A percentile compares a stretch with the other conserved stretches of the same genome.
phyloP scores from a whole-genome alignment of 2,888 invertebrate genomes.

The Microdon myrmicae region DNA sequence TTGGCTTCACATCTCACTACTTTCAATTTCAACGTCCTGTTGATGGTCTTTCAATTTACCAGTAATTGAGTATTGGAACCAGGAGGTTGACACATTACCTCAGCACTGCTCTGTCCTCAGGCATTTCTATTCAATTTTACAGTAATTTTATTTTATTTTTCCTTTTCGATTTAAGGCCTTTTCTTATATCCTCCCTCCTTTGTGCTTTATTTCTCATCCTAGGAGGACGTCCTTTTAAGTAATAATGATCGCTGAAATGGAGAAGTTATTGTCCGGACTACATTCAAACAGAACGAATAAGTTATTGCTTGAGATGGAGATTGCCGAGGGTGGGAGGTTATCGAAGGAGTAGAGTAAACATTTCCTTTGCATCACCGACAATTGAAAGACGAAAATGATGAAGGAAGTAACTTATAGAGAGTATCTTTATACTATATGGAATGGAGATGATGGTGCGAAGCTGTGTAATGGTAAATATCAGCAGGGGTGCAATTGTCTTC shows the following conservation, averaged over 20 bases:
- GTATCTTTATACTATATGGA: no score
- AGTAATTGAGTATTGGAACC: slow-evolving; percentile 38
- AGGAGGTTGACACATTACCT: slow-evolving; percentile 25
- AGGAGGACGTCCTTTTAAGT: slow-evolving; percentile 39
- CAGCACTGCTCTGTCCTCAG: no score
- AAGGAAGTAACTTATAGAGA: slow-evolving; percentile 9
- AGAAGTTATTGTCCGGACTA: slow-evolving; percentile 45
- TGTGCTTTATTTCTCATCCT: slow-evolving; percentile 13
- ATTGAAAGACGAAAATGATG: slow-evolving; percentile 2
- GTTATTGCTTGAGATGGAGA: background rate
- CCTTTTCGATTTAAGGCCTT: slow-evolving; percentile 23
- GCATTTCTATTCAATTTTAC: slow-evolving; percentile 40
- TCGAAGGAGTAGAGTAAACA: slow-evolving; percentile 45
- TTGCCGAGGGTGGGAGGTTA: slow-evolving; percentile 17
- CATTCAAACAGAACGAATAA: background rate
- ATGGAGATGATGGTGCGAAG: background rate
- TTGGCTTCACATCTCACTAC: no score
- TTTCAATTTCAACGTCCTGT: no score
- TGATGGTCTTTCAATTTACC: slow-evolving; percentile 17
- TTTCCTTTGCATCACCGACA: slow-evolving; percentile 31
- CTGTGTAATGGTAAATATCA: slow-evolving; percentile 16
- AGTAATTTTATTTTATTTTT: slow-evolving; percentile 23
- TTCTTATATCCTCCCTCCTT: background rate
- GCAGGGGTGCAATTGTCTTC: slow-evolving; percentile 38
- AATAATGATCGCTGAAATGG: slow-evolving; percentile 48